A percentile compares a stretch with the other conserved stretches of the same genome.
Conservation (phyloP, 2,888 invertebrate genomes). For the Erpobdella octoculata region DNA sequence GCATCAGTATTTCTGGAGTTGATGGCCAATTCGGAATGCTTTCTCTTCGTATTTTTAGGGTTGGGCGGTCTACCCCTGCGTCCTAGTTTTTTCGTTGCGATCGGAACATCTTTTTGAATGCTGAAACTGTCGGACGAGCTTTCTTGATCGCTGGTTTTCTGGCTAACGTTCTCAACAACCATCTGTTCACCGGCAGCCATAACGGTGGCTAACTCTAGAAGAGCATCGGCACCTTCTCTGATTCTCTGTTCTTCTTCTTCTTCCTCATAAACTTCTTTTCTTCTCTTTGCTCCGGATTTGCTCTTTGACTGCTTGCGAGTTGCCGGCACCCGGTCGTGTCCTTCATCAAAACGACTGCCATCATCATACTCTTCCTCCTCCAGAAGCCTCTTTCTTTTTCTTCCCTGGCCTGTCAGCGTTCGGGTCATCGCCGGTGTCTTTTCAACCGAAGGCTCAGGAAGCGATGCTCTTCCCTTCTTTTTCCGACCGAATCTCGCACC, state of each 20-base stretch:
- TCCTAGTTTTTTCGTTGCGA: not conserved
- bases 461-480: not conserved
- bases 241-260: conserved; percentile 58
- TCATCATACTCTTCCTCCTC: too few species aligned
- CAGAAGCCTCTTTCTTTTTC: too few species aligned
- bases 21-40: not conserved
- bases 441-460: too few species aligned
- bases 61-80: not conserved
- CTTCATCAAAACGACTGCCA: too few species aligned
- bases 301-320: not conserved
- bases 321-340: too few species aligned
- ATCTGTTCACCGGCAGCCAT: not conserved
- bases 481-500: not conserved
- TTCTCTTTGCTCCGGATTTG: not conserved
- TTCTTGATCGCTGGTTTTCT: not conserved
- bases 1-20: not conserved
- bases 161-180: not conserved
- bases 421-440: too few species aligned
- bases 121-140: not conserved
- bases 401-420: too few species aligned
- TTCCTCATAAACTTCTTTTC: not conserved
- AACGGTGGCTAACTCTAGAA: conserved; percentile 64
- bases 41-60: not conserved
- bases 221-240: conserved; percentile 70
- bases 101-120: not conserved